Base-by-base conservation (phyloP, 1,140 invertebrate genomes). In the Zaprionus ornatus region DNA sequence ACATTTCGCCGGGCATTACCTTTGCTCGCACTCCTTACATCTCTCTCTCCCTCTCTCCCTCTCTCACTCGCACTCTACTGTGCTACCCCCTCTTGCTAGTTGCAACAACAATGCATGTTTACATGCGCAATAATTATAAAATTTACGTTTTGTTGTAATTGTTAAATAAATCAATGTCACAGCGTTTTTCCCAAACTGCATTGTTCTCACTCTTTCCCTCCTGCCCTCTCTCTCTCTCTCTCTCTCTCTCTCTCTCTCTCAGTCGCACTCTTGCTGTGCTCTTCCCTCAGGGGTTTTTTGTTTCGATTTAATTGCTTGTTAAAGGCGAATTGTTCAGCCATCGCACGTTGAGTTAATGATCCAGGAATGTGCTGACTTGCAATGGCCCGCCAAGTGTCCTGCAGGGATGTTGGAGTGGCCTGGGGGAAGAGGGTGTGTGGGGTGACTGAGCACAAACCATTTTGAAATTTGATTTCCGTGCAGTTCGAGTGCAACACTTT, bases 271-370 rank as follows among this genome's bases (percentile, higher is more conserved):
- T 57, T 23, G 52, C 61, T 35, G 73, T 66, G 17, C 21, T 52
- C 23, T 59, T 32, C 40, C 27, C 57, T 27, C 23, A 37, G 69
- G 42, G 50, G 37, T 64, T 76, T 76, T 88, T 90, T 90, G 81
- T 90, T 90, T 90, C 85, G 85, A 90, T 90, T 90, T 90, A 90
- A 90, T 90, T 90, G 85, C 85, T 90, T 90, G 85, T 90, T 90
- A 90, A 85, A 90, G 80, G 77, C 70, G 79, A 88, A 88, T 90
- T 90, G 80, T 88, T 78, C 83, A 80, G 80, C 84, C 55, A 77
- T 65, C 71, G 83, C 85, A 84, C 76, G 77, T 80, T 88, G 69
- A 72, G 80, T 83, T 87, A 88, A 87, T 87, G 83, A 88, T 84
- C 70, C 84, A 78, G 80, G 83, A 87, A 87, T 87, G 79, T 88